These are phyloP conservation scores for Abramis brama DNA, from an alignment of 2,113 vertebrate genomes.

Conservation along the genomic window DNA sequence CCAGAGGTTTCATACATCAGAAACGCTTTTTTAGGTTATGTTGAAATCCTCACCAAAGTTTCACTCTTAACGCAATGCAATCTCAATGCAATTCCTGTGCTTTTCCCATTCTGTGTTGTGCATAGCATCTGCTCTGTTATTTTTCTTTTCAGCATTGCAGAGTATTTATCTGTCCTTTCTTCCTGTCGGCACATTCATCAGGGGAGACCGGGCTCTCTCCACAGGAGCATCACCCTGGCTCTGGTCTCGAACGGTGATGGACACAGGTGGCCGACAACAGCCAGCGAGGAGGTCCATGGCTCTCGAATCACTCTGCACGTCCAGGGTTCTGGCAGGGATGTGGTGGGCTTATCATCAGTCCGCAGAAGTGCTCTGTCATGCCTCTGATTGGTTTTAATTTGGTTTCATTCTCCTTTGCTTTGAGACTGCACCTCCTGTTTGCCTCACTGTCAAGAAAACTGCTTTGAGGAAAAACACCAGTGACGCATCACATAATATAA, in stretches of 20 bases:
- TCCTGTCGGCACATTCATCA: slow-evolving; percentile 64
- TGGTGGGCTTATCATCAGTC: slow-evolving; percentile 72
- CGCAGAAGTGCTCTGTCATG: slow-evolving; percentile 75
- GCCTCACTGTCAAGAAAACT: slow-evolving; percentile 21
- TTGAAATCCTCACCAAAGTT: not conserved
- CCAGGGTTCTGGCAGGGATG: slow-evolving; percentile 63
- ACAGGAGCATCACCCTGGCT: slow-evolving; percentile 58
- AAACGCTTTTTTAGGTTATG: not conserved
- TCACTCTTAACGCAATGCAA: not conserved
- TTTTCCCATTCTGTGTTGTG: slow-evolving; percentile 27
- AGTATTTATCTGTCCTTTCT: slow-evolving; percentile 64
- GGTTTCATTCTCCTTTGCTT: slow-evolving; percentile 65
- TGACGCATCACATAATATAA: not conserved
- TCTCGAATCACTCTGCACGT: slow-evolving; percentile 58
- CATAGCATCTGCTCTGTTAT: slow-evolving; percentile 34
- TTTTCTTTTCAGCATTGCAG: slow-evolving; percentile 58
- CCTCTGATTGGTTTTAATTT: slow-evolving; percentile 73
- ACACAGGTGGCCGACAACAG: slow-evolving; percentile 69
- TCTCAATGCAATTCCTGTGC: not conserved
- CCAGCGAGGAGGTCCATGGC: slow-evolving; percentile 58
- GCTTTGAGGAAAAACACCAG: not conserved
- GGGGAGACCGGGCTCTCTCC: slow-evolving; percentile 52
- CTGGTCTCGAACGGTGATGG: slow-evolving; percentile 62
- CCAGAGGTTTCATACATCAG: not conserved
- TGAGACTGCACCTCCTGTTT: slow-evolving; percentile 33